Evolutionary conservation across 2,113 vertebrate species (phyloP).

Genomic region (Phylloscopus trochilus): DNA sequence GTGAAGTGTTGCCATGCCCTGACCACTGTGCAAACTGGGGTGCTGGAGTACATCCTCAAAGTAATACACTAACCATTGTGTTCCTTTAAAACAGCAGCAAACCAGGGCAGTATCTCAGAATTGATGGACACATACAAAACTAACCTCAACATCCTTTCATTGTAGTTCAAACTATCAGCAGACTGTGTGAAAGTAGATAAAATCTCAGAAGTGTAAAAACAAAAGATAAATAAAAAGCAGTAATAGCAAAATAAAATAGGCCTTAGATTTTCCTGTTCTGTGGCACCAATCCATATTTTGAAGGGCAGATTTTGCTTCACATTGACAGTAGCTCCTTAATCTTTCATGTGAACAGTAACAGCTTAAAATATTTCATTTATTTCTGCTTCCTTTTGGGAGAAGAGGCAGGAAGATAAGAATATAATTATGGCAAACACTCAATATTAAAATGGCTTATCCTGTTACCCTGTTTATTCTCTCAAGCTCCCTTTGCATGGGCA

Average conservation of each 20-base stretch:
- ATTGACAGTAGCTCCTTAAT: background rate
- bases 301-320: background rate
- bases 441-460: background rate
- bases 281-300: background rate
- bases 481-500: background rate
- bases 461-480: background rate
- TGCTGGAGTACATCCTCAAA: background rate
- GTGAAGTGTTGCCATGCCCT: background rate
- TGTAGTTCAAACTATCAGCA: background rate
- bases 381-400: background rate
- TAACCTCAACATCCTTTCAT: background rate
- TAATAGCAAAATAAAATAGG: background rate
- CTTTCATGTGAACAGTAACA: background rate
- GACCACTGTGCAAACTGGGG: background rate
- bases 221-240: background rate
- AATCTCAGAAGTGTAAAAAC: background rate
- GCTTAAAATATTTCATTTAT: background rate
- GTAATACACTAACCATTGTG: background rate
- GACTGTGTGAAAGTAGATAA: background rate
- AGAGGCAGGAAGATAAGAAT: background rate
- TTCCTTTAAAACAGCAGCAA: background rate
- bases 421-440: background rate
- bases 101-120: background rate
- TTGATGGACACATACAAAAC: background rate
- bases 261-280: background rate